These are phyloP conservation scores for Drosophila nigricruria DNA, from an alignment of 2,888 invertebrate species.

Conservation along the genomic window DNA sequence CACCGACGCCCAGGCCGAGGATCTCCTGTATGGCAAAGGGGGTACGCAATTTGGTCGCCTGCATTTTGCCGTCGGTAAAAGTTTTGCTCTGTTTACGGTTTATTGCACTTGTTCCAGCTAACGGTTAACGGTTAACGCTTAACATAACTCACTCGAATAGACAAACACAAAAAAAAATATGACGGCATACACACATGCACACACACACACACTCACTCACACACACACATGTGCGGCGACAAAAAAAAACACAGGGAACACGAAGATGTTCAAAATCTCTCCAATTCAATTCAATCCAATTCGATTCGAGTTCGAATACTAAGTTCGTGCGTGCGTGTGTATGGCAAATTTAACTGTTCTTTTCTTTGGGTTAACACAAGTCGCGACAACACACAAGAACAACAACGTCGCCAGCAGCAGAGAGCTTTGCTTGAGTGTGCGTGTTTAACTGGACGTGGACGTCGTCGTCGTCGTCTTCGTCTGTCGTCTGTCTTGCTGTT, in stretches of 20 bases:
- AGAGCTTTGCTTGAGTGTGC: constrained; percentile 22
- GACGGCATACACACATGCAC: background rate
- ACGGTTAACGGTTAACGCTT: constrained; percentile 31
- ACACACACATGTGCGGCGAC: constrained; percentile 3
- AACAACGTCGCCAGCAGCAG: constrained; percentile 19
- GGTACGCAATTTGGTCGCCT: constrained; percentile 85
- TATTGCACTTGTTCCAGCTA: constrained; percentile 55
- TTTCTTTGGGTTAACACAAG: constrained; percentile 31
- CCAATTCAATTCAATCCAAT: constrained; percentile 17
- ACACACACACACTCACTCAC: constrained; percentile 7
- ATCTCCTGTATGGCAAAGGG: constrained; percentile 85
- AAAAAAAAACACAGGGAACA: background rate
- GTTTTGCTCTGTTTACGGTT: constrained; percentile 35
- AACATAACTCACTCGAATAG: constrained; percentile 39
- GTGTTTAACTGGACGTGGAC: constrained; percentile 16
- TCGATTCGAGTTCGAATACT: constrained; percentile 18
- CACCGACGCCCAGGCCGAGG: constrained; percentile 84
- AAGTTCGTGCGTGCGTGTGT: background rate
- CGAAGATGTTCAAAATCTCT: constrained; percentile 3
- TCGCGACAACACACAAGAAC: constrained; percentile 29
- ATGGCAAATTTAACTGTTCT: constrained; percentile 43
- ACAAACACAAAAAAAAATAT: constrained; percentile 14
- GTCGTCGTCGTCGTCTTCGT: constrained; percentile 8
- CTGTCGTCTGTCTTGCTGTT: constrained; percentile 13
- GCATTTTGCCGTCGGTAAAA: constrained; percentile 78